phyloP scores from a whole-genome alignment of 2,113 vertebrate genomes.

The Lates calcarifer region DNA sequence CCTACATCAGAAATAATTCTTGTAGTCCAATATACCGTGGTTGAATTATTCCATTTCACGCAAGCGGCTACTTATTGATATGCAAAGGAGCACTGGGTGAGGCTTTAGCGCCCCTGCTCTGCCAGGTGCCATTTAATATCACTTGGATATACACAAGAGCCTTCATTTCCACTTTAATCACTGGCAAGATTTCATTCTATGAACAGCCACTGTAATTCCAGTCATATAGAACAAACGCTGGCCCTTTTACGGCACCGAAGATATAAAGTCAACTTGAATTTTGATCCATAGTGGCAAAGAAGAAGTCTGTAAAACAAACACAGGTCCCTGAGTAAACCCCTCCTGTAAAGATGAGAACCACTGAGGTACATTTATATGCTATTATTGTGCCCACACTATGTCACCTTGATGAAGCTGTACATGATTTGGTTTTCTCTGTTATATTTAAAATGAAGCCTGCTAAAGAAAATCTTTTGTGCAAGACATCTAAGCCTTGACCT shows the following conservation, averaged over 20 bases:
- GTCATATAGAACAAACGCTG: conserved; percentile 39
- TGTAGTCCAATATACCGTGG: conserved; percentile 5
- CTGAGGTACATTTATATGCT: conserved; percentile 62
- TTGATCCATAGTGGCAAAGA: conserved; percentile 24
- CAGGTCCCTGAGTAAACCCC: conserved; percentile 18
- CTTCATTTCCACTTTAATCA: conserved; percentile 77
- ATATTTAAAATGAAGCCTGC: conserved; percentile 38
- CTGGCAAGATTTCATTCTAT: conserved; percentile 50
- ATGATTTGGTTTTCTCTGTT: conserved; percentile 47
- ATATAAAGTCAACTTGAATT: conserved; percentile 44
- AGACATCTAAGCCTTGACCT: conserved; percentile 74
- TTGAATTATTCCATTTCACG: conserved; percentile 70
- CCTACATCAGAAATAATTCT: conserved; percentile 28
- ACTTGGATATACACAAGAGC: conserved; percentile 72
- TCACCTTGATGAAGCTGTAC: conserved; percentile 62
- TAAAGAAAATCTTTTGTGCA: conserved; percentile 56
- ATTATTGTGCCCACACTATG: conserved; percentile 47
- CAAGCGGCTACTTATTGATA: conserved; percentile 57
- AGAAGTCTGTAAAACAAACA: conserved; percentile 60
- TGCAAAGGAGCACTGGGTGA: conserved; percentile 58
- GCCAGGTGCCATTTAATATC: conserved; percentile 74
- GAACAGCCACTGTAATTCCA: conserved; percentile 58
- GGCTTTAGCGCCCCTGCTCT: conserved; percentile 59
- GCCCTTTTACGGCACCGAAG: conserved; percentile 8
- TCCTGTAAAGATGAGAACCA: conserved; percentile 38